Base-by-base conservation (phyloP, 2,113 vertebrate genomes). In the Brachionichthys hirsutus region DNA sequence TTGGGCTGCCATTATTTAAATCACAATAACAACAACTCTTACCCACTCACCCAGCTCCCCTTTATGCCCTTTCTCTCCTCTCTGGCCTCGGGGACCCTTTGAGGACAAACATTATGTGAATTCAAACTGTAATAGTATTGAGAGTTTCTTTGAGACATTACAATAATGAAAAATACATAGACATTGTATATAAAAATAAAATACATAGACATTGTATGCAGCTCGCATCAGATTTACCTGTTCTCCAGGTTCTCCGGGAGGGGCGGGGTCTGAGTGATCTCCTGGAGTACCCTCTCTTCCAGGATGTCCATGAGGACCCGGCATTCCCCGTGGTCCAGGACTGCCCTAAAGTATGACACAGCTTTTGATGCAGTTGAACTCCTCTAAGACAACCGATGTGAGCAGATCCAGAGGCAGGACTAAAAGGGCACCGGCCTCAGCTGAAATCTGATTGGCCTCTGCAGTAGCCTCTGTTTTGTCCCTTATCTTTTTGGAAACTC, bases 31-130 rank as follows among this genome's bases (percentile, higher is more conserved):
- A 4, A 69, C 43, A 45, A 67, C 49, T 87, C 91, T 92, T 92
- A 92, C 92, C 92, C 86, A 88, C 79, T 92, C 92, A 89, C 91
- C 92, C 85, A 63, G 85, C 81, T 92, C 92, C 85, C 92, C 92
- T 73, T 87, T 88, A 75, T 3, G 76, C 54, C 90, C 90, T 12
- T 51, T 62, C 42, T 92, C 92, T 67, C 89, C 92, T 50, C 35
- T 61, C 66, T 88, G 89, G 51, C 90, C 92, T 77, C 86, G 60
- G 13, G 60, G 77, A 17, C 92, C 92, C 92, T 92, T 12, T 2
- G 52, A 40, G 12, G 12, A 77, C 20, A 59, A 48, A 14, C 3
- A 77, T 13, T 20, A 6, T 70, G 19, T 30, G 18, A 4, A 54
- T 62, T 19, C 6, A 45, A 51, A 9, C 7, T 20, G 36, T 18